Percentiles rank a stretch among this genome's conserved stretches.
phyloP scores from a whole-genome alignment of 2,888 invertebrate genomes.

The Oligia latruncula region DNA sequence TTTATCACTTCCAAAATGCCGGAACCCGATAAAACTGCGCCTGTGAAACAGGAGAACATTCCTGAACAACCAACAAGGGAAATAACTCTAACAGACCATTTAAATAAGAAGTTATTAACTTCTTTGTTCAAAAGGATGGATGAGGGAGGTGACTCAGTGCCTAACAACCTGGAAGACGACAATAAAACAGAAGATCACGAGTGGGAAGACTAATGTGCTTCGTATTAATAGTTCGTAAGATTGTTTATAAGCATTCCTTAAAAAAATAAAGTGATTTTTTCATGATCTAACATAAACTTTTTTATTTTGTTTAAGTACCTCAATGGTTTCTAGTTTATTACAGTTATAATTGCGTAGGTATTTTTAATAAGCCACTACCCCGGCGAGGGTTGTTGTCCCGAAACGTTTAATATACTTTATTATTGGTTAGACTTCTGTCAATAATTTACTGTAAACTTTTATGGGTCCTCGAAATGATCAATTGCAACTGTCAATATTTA shows the following conservation, averaged over 20 bases:
- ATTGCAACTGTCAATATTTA: too few relatives aligned
- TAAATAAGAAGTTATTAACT: slow-evolving; percentile 92
- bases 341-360: not conserved
- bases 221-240: slow-evolving; percentile 50
- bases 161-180: slow-evolving; percentile 81
- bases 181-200: slow-evolving; percentile 82
- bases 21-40: slow-evolving; percentile 77
- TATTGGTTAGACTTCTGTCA: not conserved
- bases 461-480: not conserved
- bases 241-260: slow-evolving; percentile 58
- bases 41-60: slow-evolving; percentile 72
- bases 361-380: not conserved
- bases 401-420: too few relatives aligned
- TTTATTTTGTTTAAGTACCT: slow-evolving; percentile 25
- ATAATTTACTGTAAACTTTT: not conserved
- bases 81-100: slow-evolving; percentile 91
- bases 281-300: slow-evolving; percentile 25
- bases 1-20: slow-evolving; percentile 75
- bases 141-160: slow-evolving; percentile 78
- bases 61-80: slow-evolving; percentile 83
- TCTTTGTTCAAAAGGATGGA: slow-evolving; percentile 91
- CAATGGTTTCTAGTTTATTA: not conserved
- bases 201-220: slow-evolving; percentile 77
- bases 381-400: not conserved
- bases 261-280: slow-evolving; percentile 49